These are phyloP conservation scores for Gyps fulvus DNA, from an alignment of 2,113 vertebrate species.

Conservation along the genomic window DNA sequence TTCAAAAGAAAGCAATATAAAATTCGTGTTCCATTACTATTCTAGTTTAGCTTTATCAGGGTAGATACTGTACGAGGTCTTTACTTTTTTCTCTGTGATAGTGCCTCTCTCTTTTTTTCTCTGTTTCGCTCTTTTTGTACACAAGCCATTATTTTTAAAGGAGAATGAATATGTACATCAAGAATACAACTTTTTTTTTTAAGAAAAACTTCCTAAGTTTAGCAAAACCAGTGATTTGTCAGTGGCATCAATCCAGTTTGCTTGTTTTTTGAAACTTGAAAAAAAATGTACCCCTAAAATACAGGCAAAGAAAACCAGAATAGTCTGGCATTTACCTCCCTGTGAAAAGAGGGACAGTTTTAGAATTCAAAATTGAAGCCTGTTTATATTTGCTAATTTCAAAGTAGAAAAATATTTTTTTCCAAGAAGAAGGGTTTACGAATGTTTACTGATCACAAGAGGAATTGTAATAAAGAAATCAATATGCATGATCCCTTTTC, in stretches of 20 bases:
- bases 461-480: constrained; percentile 90
- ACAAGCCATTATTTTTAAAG: neutral
- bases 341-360: neutral
- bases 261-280: neutral
- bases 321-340: neutral
- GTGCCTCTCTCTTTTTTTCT: neutral
- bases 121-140: neutral
- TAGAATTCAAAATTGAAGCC: neutral
- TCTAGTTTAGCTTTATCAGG: constrained; percentile 23
- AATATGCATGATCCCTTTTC: constrained; percentile 92
- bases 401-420: constrained; percentile 35
- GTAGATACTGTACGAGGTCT: neutral
- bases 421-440: constrained; percentile 58
- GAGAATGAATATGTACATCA: neutral
- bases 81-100: neutral
- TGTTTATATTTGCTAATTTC: constrained; percentile 21
- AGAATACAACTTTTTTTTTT: neutral
- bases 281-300: neutral
- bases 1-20: constrained; percentile 70
- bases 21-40: constrained; percentile 57
- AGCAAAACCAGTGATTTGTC: neutral
- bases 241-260: neutral
- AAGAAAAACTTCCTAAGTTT: neutral
- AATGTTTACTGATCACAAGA: constrained; percentile 84
- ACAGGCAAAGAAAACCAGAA: neutral